Percentiles rank a stretch among this genome's conserved stretches.
Evolutionary conservation across 2,797 vertebrate genomes (phyloP).

Genomic region (Brotula barbata): DNA sequence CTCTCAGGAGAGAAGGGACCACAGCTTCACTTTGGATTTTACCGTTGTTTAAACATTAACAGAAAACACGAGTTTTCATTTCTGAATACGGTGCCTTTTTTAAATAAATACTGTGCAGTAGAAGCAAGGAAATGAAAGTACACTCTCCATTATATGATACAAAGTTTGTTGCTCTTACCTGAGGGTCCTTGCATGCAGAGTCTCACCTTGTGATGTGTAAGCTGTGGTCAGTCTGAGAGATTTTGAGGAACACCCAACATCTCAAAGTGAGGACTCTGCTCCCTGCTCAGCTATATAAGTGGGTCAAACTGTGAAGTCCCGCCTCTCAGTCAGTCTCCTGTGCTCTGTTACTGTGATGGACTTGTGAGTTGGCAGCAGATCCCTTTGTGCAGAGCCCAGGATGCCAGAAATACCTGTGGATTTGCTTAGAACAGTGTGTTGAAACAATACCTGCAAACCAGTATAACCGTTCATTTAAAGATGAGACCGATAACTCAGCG

Average conservation of each 20-base stretch:
- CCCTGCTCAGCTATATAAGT: slow-evolving; percentile 39
- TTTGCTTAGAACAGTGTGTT: slow-evolving; percentile 27
- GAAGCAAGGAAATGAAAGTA: not conserved
- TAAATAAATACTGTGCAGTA: not conserved
- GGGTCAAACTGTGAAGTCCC: slow-evolving; percentile 27
- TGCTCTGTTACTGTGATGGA: not conserved
- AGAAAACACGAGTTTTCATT: not conserved
- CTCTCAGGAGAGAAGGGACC: not conserved
- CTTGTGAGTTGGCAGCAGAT: not conserved
- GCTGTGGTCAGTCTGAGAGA: slow-evolving; percentile 2
- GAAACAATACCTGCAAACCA: slow-evolving; percentile 34
- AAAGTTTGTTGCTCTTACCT: slow-evolving; percentile 44
- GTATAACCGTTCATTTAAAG: not conserved
- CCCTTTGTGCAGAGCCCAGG: slow-evolving; percentile 11
- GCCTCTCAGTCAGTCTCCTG: slow-evolving; percentile 43
- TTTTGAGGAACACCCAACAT: slow-evolving; percentile 13
- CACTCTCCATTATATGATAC: too few relatives aligned
- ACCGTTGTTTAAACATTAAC: not conserved
- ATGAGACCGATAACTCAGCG: too few relatives aligned
- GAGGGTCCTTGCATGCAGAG: not conserved
- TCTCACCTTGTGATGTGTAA: not conserved
- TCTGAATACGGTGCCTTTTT: not conserved
- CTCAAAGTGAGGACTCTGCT: slow-evolving; percentile 8
- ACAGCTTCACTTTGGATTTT: not conserved
- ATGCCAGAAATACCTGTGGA: slow-evolving; percentile 61